Evolutionary conservation across 2,888 invertebrate genomes (phyloP).

Genomic region (Heliconius sara): DNA sequence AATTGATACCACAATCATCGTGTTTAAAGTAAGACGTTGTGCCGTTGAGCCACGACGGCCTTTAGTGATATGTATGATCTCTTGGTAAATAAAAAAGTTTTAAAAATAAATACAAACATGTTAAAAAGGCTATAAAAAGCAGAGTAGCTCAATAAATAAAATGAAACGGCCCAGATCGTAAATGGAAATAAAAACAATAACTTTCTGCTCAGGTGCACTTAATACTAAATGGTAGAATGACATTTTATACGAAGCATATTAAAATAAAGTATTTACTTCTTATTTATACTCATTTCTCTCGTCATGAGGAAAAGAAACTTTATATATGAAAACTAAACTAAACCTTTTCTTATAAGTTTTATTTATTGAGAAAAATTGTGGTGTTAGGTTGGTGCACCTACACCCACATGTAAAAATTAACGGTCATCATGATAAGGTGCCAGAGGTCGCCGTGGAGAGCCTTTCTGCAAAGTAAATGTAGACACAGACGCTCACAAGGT

Average conservation of each 20-base stretch:
- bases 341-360: too few species aligned
- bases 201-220: constrained; percentile 17
- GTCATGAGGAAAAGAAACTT: not conserved
- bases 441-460: too few species aligned
- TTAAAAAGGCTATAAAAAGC: constrained; percentile 3
- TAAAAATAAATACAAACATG: not conserved
- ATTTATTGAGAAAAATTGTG: too few species aligned
- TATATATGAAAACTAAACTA: too few species aligned
- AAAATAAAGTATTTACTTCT: not conserved
- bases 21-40: too few species aligned
- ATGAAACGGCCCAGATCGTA: constrained; percentile 10
- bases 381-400: too few species aligned
- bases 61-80: not conserved
- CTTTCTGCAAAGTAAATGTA: too few species aligned
- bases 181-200: constrained; percentile 18
- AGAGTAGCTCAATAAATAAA: not conserved
- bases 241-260: not conserved
- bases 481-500: not conserved
- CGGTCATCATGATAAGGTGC: too few species aligned
- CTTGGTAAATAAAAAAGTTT: not conserved
- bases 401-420: too few species aligned
- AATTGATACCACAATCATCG: too few species aligned
- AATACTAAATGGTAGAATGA: not conserved
- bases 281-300: not conserved
- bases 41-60: too few species aligned